phyloP scores from a whole-genome alignment of 2,113 vertebrate species.

The Hippocampus barbouri region DNA sequence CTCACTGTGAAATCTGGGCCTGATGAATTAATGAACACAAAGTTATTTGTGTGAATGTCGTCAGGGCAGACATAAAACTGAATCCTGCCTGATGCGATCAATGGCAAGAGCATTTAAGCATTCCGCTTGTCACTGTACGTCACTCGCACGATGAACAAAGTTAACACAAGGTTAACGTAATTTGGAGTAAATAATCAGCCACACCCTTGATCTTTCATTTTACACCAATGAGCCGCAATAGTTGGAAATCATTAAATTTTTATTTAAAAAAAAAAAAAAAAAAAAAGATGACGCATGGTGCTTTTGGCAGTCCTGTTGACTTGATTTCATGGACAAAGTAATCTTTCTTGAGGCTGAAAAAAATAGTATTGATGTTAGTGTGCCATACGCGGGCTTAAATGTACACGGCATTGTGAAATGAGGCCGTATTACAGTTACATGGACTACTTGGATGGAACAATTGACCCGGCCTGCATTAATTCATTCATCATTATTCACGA shows the following conservation, averaged over 20 bases:
- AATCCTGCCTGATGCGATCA: no score
- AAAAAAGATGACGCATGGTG: not conserved
- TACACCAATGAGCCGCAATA: not conserved
- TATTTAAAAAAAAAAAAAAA: not conserved
- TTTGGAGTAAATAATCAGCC: not conserved
- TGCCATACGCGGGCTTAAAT: constrained; percentile 8
- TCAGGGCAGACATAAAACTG: no score
- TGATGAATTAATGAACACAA: no score
- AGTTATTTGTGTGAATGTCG: no score
- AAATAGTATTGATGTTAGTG: constrained; percentile 12
- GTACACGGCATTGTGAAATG: constrained; percentile 25
- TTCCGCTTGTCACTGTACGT: no score
- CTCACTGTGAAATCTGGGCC: no score
- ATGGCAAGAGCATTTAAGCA: no score
- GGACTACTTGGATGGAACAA: constrained; percentile 8
- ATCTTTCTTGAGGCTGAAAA: not conserved
- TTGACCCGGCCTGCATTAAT: not conserved
- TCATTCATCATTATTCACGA: not conserved
- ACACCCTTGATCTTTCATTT: no score
- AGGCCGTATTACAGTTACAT: constrained; percentile 2
- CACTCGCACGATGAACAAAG: not conserved
- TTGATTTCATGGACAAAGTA: not conserved
- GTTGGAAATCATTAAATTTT: not conserved
- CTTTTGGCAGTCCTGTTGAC: not conserved
- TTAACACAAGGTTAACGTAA: not conserved